Conservation (phyloP, 1,140 invertebrate genomes). For the Stenopsyche tienmushanensis region DNA sequence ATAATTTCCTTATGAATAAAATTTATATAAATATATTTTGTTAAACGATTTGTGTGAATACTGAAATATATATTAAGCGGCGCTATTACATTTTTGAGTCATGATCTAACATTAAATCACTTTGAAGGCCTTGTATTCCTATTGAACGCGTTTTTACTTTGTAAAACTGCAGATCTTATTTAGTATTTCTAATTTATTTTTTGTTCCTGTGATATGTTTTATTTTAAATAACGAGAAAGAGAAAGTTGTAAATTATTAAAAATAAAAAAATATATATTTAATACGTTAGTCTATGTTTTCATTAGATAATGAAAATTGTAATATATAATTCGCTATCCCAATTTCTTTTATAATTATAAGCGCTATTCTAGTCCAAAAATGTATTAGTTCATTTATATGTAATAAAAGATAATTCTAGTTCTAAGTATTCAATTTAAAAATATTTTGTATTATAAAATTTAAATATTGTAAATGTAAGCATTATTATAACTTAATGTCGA, state of each 20-base stretch:
- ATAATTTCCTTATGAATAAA: too few species aligned
- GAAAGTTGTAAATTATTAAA: slow-evolving; percentile 5
- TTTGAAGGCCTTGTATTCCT: too few species aligned
- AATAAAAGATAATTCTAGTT: slow-evolving; percentile 34
- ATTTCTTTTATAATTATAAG: slow-evolving; percentile 24
- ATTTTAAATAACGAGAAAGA: slow-evolving; percentile 4
- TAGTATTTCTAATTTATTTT: slow-evolving; percentile 19
- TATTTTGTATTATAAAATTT: slow-evolving; percentile 36
- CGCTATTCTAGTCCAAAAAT: slow-evolving; percentile 41
- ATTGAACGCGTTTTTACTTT: too few species aligned
- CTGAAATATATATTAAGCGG: too few species aligned
- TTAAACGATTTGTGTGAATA: too few species aligned
- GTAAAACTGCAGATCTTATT: too few species aligned
- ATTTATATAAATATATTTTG: too few species aligned
- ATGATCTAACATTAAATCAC: too few species aligned
- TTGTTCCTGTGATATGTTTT: slow-evolving; percentile 29
- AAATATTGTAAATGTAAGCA: slow-evolving; percentile 29
- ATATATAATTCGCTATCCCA: neutral
- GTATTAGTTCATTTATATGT: slow-evolving; percentile 40
- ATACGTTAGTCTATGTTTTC: slow-evolving; percentile 5
- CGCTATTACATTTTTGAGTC: too few species aligned
- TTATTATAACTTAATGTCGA: slow-evolving; percentile 27
- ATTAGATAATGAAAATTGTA: neutral
- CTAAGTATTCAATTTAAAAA: slow-evolving; percentile 26
- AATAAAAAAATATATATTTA: slow-evolving; percentile 14